Base-by-base conservation (phyloP, 2,888 invertebrate genomes). In the Tanytarsus gracilentus region DNA sequence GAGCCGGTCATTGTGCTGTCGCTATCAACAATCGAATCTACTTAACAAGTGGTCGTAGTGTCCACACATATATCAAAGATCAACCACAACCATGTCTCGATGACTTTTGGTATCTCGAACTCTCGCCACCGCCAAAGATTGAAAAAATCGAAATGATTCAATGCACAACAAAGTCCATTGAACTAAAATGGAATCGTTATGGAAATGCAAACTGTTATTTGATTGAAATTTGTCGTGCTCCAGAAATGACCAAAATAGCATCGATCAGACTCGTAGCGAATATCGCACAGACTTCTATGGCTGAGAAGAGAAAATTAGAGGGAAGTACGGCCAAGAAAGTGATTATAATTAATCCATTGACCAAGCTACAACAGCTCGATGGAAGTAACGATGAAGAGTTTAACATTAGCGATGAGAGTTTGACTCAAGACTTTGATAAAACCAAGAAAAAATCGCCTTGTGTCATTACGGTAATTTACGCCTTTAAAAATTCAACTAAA, bases 1-100 rank as follows among this genome's bases (percentile, higher is more conserved):
- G 58, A 2, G 58, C 58, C 18, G 58, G 58, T 4, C 58, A 58
- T 58, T 48, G 27, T 11, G 48, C 58, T 1, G 58, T 33, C 6
- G 21, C 36, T 8, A 16, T 36, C n/a, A 14, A 14, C 1, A 36
- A 11, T 14, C 36, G 36, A 36, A 36, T 36, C 3, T 36, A 36
- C 7, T 1, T 36, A 3, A 14, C 14, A 16, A 16, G 36, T 36
- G 36, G 36, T 6, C 36, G 36, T 1, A 14, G 14, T 1, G n/a
- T 3, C 7, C 16, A 4, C 4, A 5, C 7, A 33, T n/a, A 14
- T 36, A 7, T 16, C 16, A n/a, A n/a, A n/a, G 36, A 14, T 1
- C n/a, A 33, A 6, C 14, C n/a, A 14, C 16, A n/a, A 3, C 5
- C n/a, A n/a, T 33, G 33, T 36, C n/a, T 16, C 14, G 6, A 36